Conservation (phyloP, 2,797 vertebrate genomes). For the Petrocephalus sullivani region DNA sequence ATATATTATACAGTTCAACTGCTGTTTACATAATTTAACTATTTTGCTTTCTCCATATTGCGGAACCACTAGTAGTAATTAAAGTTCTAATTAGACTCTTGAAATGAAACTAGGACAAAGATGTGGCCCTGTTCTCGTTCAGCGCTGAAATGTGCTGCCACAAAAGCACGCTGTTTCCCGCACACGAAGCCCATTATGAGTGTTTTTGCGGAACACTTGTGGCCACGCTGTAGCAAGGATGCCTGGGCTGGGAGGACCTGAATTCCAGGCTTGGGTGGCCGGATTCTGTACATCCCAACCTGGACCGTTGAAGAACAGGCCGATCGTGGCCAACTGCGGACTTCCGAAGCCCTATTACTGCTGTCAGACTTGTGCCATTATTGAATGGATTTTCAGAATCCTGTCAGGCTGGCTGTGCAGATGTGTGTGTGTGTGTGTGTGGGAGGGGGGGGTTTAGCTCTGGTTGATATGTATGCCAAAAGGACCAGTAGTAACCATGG, state of each 20-base stretch:
- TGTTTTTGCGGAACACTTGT: not conserved
- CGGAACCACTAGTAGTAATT: conserved; percentile 17
- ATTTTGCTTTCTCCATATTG: conserved; percentile 19
- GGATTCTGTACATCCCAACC: not conserved
- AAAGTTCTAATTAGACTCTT: conserved; percentile 29
- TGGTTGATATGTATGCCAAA: not conserved
- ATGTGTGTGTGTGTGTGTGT: not conserved
- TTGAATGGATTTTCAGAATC: not conserved
- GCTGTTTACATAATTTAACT: conserved; percentile 37
- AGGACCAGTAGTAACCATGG: not conserved
- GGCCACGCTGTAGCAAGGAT: not conserved
- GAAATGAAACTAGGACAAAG: conserved; percentile 26
- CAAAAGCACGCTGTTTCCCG: not conserved
- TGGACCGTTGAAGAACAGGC: not conserved
- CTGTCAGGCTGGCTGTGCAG: not conserved
- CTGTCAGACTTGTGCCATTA: not conserved
- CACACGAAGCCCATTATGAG: not conserved
- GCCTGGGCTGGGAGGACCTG: not conserved
- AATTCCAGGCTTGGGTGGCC: not conserved
- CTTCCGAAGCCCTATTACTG: not conserved
- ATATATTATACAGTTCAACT: not conserved
- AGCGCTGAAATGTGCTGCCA: conserved; percentile 20
- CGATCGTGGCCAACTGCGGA: not conserved
- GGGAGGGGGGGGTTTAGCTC: not conserved
- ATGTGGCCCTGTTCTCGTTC: conserved; percentile 19